A percentile compares a stretch with the other conserved stretches of the same genome.
These are phyloP conservation scores for Gryllus bimaculatus DNA, from an alignment of 1,140 invertebrate species.

Conservation along the genomic window DNA sequence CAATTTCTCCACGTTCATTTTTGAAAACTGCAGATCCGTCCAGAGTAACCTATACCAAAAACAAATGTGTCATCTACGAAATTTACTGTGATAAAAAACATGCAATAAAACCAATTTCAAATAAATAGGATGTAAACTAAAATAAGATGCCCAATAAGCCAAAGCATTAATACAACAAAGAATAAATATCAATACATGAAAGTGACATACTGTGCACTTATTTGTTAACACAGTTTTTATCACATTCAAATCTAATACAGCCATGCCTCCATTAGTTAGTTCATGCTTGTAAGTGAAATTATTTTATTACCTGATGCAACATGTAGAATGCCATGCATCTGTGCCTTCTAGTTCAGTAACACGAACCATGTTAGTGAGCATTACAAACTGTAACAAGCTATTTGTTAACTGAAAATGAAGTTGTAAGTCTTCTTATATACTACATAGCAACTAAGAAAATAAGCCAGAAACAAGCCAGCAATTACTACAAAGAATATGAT, in stretches of 20 bases:
- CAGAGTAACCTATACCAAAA: conserved; percentile 42
- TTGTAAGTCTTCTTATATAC: background rate
- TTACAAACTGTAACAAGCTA: background rate
- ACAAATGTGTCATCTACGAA: conserved; percentile 20
- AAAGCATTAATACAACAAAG: too few species aligned
- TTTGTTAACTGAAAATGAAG: conserved; percentile 7
- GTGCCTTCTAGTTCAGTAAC: background rate
- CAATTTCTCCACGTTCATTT: conserved; percentile 43
- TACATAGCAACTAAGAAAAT: too few species aligned
- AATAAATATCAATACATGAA: too few species aligned
- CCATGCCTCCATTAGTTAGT: too few species aligned
- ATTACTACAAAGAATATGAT: too few species aligned
- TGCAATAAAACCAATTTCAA: too few species aligned
- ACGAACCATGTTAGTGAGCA: background rate
- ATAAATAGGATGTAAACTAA: too few species aligned
- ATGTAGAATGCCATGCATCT: background rate
- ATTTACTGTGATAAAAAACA: background rate
- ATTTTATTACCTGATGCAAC: background rate
- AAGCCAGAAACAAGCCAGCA: too few species aligned
- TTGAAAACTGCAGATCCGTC: conserved; percentile 48
- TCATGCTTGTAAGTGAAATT: too few species aligned
- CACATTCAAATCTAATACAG: too few species aligned
- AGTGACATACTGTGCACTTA: background rate
- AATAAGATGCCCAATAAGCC: too few species aligned
- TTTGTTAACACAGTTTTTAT: background rate